Conservation (phyloP, 2,888 invertebrate genomes). For the Rhopalosiphum nymphaeae region DNA sequence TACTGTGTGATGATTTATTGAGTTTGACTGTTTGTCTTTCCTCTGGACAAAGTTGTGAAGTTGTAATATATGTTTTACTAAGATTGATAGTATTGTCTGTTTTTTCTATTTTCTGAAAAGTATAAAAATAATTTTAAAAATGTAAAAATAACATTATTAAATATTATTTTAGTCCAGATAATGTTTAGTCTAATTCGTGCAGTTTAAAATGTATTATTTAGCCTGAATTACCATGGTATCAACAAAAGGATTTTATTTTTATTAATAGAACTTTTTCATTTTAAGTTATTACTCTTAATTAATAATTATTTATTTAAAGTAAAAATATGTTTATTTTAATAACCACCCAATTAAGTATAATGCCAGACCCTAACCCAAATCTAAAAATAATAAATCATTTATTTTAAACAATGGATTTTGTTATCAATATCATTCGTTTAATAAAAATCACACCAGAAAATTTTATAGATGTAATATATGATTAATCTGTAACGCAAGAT, state of each 20-base stretch:
- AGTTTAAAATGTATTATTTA: too few relatives aligned
- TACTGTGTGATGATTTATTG: not conserved
- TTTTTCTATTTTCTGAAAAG: slow-evolving; percentile 34
- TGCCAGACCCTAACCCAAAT: too few relatives aligned
- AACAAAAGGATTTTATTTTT: too few relatives aligned
- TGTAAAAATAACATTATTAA: not conserved
- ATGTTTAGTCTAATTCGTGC: too few relatives aligned
- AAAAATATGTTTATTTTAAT: too few relatives aligned
- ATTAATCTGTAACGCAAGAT: not conserved
- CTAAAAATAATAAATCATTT: too few relatives aligned
- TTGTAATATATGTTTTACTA: not conserved
- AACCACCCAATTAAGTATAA: too few relatives aligned
- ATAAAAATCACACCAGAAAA: not conserved
- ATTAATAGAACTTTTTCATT: too few relatives aligned
- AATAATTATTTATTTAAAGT: too few relatives aligned
- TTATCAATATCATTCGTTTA: not conserved
- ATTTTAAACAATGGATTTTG: not conserved
- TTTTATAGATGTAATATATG: not conserved
- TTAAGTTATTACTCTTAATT: too few relatives aligned
- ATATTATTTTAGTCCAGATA: too few relatives aligned
- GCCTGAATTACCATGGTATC: too few relatives aligned
- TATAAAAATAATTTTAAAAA: not conserved
- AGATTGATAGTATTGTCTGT: not conserved
- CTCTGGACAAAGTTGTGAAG: not conserved
- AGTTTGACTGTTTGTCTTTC: not conserved